Evolutionary conservation across 2,888 invertebrate species (phyloP).

Genomic region (Andrena camellia): DNA sequence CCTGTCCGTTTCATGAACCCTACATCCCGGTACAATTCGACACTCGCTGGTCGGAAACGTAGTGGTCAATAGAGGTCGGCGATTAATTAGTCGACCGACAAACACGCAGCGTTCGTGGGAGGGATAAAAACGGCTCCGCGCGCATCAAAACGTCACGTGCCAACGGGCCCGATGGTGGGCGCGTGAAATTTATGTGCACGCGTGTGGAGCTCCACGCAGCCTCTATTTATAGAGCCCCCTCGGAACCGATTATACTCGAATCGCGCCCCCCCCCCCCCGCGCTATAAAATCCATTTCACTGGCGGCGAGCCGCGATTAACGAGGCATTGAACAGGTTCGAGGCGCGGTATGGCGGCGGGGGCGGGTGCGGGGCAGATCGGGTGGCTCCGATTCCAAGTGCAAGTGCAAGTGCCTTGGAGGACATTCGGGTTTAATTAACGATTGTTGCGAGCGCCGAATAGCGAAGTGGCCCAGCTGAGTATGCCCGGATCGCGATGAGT

Average conservation of each 20-base stretch:
- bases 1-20: not conserved
- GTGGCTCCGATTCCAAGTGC: slow-evolving; percentile 24
- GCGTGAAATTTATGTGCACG: slow-evolving; percentile 28
- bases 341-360: not conserved
- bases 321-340: slow-evolving; percentile 60
- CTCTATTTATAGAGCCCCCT: slow-evolving; percentile 34
- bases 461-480: slow-evolving; percentile 52
- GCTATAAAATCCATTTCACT: slow-evolving; percentile 64
- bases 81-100: slow-evolving; percentile 7
- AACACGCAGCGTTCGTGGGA: not conserved
- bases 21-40: not conserved
- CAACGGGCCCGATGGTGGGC: not conserved
- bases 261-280: slow-evolving; percentile 20
- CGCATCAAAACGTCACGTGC: slow-evolving; percentile 10
- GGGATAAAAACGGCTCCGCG: slow-evolving; percentile 15
- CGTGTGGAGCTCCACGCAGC: slow-evolving; percentile 25
- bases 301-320: slow-evolving; percentile 65
- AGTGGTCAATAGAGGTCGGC: not conserved
- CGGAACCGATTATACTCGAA: slow-evolving; percentile 49
- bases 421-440: slow-evolving; percentile 71
- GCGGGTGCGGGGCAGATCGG: not conserved
- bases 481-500: slow-evolving; percentile 23
- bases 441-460: slow-evolving; percentile 65
- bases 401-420: slow-evolving; percentile 58
- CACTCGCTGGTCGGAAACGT: not conserved